Evolutionary conservation across 1,140 invertebrate genomes (phyloP).

Genomic region (Nephila pilipes): DNA sequence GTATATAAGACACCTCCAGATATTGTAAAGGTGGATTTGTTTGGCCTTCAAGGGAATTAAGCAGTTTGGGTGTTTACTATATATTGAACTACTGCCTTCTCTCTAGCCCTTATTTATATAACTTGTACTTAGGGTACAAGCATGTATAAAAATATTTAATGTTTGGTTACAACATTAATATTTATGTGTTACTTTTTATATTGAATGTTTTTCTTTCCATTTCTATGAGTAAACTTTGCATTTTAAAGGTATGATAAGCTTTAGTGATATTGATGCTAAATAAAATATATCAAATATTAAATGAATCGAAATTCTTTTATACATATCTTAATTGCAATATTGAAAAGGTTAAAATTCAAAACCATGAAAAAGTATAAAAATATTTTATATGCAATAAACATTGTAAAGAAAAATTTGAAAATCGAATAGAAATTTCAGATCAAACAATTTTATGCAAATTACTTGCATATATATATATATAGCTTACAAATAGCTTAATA

Average conservation of each 20-base stretch:
- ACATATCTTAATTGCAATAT: too few relatives aligned
- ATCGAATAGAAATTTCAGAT: too few relatives aligned
- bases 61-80: neutral
- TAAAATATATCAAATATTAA: neutral
- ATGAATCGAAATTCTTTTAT: neutral
- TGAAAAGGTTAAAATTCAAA: too few relatives aligned
- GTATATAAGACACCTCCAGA: neutral
- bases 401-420: too few relatives aligned
- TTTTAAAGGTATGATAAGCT: neutral
- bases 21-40: slow-evolving; percentile 31
- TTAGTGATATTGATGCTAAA: neutral
- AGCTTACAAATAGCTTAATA: too few relatives aligned
- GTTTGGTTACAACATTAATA: neutral
- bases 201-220: neutral
- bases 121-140: slow-evolving; percentile 2
- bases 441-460: too few relatives aligned
- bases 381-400: too few relatives aligned
- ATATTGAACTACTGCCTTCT: neutral
- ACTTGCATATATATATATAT: too few relatives aligned
- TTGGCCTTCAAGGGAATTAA: slow-evolving; percentile 17
- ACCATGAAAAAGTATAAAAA: too few relatives aligned
- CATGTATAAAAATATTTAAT: neutral
- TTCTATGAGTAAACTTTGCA: neutral
- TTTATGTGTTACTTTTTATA: neutral
- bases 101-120: slow-evolving; percentile 4